Evolutionary conservation across 1,140 invertebrate genomes (phyloP).

Genomic region (Wiebesia pumilae): DNA sequence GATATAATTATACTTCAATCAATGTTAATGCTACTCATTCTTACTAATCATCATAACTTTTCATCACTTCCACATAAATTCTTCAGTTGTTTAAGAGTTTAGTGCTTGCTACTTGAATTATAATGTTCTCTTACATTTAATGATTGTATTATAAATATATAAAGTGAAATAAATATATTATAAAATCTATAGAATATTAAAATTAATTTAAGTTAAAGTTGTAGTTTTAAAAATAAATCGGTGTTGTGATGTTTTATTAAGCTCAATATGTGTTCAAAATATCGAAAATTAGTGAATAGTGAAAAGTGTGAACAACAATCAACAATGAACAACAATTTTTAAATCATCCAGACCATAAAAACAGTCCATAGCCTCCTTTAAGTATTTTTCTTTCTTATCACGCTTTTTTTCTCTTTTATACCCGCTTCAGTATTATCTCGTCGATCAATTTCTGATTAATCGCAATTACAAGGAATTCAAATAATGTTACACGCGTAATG

Average conservation of each 20-base stretch:
- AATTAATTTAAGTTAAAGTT: neutral
- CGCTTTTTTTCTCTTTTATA: conserved; percentile 22
- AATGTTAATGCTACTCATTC: conserved; percentile 21
- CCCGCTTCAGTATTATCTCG: conserved; percentile 27
- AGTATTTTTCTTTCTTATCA: conserved; percentile 19
- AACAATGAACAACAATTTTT: no score
- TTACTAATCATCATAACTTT: neutral
- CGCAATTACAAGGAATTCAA: conserved; percentile 27
- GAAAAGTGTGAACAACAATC: no score
- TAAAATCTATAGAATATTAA: neutral
- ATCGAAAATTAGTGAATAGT: no score
- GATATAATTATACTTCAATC: conserved; percentile 8
- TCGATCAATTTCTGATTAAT: conserved; percentile 35
- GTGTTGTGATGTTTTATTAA: no score
- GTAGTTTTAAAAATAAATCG: no score
- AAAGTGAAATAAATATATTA: no score
- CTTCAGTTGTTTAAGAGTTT: conserved; percentile 1
- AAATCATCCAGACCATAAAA: conserved; percentile 25
- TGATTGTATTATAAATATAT: neutral
- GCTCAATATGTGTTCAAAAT: no score
- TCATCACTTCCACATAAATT: conserved; percentile 11
- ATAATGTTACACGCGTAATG: conserved; percentile 24
- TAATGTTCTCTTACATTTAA: neutral
- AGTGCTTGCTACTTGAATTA: conserved; percentile 4
- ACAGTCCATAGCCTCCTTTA: conserved; percentile 34